phyloP scores from a whole-genome alignment of 2,113 vertebrate species.

The Chauna torquata region DNA sequence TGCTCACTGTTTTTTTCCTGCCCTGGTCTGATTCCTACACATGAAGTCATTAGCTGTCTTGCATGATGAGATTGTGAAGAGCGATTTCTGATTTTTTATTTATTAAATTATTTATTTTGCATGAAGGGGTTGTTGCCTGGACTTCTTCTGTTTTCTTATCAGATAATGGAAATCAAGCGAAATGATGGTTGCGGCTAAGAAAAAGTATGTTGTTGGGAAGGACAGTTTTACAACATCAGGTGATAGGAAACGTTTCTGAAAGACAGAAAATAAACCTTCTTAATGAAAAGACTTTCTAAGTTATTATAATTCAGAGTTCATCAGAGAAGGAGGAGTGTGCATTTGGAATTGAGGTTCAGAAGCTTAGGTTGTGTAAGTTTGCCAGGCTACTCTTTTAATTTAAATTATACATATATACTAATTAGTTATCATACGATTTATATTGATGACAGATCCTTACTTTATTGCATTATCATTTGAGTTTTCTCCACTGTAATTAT shows the following conservation, averaged over 20 bases:
- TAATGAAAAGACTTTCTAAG: neutral
- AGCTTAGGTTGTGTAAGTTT: neutral
- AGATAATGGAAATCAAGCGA: neutral
- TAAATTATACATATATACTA: neutral
- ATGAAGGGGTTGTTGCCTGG: neutral
- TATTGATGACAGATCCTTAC: constrained; percentile 41
- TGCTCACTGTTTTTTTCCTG: neutral
- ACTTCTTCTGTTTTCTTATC: neutral
- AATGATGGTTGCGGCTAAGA: neutral
- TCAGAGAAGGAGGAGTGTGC: neutral
- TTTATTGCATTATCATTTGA: constrained; percentile 33
- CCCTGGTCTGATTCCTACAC: neutral
- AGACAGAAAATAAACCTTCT: neutral
- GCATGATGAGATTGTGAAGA: neutral
- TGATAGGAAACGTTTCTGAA: neutral
- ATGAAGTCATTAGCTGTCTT: neutral
- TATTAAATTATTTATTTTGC: rapidly evolving
- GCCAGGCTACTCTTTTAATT: neutral
- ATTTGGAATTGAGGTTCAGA: neutral
- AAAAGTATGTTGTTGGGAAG: neutral
- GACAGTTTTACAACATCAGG: neutral
- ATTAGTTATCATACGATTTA: constrained; percentile 14
- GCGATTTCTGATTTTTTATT: neutral
- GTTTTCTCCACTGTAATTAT: constrained; percentile 29
- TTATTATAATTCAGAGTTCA: neutral